Evolutionary conservation across 2,888 invertebrate genomes (phyloP), one percentile per base, ranked within the genome.

Genomic region (Xanthorhoe designata): DNA sequence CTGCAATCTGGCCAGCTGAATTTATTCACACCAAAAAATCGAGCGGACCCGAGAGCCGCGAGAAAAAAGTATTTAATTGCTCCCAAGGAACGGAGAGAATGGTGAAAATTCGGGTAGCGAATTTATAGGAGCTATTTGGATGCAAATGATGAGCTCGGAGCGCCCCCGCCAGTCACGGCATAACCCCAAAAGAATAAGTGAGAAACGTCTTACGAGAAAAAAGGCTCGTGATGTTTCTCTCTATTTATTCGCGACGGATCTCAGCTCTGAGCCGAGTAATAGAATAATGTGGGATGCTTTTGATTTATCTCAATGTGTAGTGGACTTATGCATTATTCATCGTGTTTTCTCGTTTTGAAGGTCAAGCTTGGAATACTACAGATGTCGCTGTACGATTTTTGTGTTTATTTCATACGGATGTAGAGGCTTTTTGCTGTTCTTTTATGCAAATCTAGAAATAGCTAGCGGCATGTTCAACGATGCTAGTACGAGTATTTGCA

Each of bases 111-210:
- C 88, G 91, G 89, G 89, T 88, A 87, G 89, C 88, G 90, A 92
- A 92, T 92, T 92, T 92, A 92, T 91, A 90, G 89, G 85, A 91
- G 91, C 91, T 90, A 91, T 92, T 92, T 92, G 89, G 89, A 92
- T 92, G 92, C 92, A 92, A 92, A 92, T 92, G 91, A 91, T 90
- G 91, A 91, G 89, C 90, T 88, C 83, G 78, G 80, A 80, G 87
- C 83, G 86, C 86, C 88, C 81, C 78, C 85, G 82, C 80, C 82
- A 84, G 83, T 82, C 86, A 84, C 85, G 86, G 82, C 83, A 83
- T 88, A 87, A 87, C 87, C 88, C 87, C 88, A 83, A 89, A 90
- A 91, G 91, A 90, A 90, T 91, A 92, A 90, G 90, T 88, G 90
- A 89, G 90, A 87, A 90, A 85, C 87, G 88, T 86, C 90, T 90